Base-by-base conservation (phyloP, 1,140 invertebrate genomes). In the Lucilia cuprina region DNA sequence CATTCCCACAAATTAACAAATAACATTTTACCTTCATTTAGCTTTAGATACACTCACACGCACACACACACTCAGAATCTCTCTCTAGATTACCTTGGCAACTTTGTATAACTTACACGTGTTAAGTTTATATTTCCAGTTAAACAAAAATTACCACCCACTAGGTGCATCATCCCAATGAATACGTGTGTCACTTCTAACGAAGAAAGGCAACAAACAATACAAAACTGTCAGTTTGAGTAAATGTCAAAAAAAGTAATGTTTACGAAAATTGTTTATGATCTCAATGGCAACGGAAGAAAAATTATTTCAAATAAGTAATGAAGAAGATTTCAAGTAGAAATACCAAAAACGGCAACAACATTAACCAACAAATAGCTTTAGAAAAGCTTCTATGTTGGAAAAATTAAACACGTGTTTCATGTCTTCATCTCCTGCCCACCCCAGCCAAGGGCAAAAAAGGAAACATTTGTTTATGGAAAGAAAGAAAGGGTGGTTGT, bases 271-370 rank as follows among this genome's bases (percentile, higher is more conserved):
- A 70, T 70, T 70, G 21, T 70, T 70, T 70, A 21, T 25, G 65
- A 70, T 70, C 65, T 70, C 19, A 30, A 30, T 30, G 25, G 25
- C 25, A 30, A 30, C 25, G 25, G 3, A 30, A 30, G 25, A 30
- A 30, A 30, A 30, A 30, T n/a, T 2, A 30, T 30, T 30, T 30
- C 25, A 60, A n/a, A 21, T 70, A 60, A n/a, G 10, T 70, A 21
- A 70, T 25, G n/a, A 70, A 70, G 65, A 70, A 70, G n/a, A 70
- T 25, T 70, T 70, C 65, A 70, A 70, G 65, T 70, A n/a, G 65
- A 70, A 70, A 70, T 5, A 25, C 65, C n/a, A 70, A 25, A 19
- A 70, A n/a, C 14, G n/a, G n/a, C 55, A 60, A 60, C 14, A 21
- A 21, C 5, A 70, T 10, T 2, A 25, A 70, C n/a, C 21, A 25